A percentile compares a stretch with the other conserved stretches of the same genome.
Conservation (phyloP, 2,888 invertebrate genomes). For the Agonopterix heracliana region DNA sequence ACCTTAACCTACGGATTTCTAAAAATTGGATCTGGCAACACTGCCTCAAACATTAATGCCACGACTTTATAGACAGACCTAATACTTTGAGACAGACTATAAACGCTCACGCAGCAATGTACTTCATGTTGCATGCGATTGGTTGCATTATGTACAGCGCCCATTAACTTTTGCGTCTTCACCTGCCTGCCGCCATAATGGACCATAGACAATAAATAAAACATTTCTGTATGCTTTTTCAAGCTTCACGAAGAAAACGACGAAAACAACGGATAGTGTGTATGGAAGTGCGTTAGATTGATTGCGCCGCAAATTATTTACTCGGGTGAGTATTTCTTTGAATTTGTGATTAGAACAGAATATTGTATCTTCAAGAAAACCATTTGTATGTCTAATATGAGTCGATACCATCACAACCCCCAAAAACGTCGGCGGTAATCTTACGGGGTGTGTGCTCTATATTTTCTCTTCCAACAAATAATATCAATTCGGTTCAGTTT, state of each 20-base stretch:
- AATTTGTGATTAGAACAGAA: background rate
- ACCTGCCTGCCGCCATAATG: too few relatives aligned
- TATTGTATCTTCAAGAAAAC: background rate
- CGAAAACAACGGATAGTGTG: constrained; percentile 77
- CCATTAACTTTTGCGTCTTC: too few relatives aligned
- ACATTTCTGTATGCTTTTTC: constrained; percentile 61
- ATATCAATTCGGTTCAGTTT: background rate
- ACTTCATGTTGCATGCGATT: too few relatives aligned
- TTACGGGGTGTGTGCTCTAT: constrained; percentile 46
- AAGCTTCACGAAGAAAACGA: constrained; percentile 60
- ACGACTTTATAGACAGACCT: too few relatives aligned
- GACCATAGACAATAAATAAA: constrained; percentile 22
- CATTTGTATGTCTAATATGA: background rate
- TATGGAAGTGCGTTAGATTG: constrained; percentile 78
- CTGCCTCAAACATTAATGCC: too few relatives aligned
- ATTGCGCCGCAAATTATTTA: constrained; percentile 78
- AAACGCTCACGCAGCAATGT: too few relatives aligned
- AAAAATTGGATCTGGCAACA: too few relatives aligned
- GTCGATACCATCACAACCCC: background rate
- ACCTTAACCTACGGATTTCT: too few relatives aligned
- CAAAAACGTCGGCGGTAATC: constrained; percentile 31
- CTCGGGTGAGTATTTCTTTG: constrained; percentile 53
- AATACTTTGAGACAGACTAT: too few relatives aligned
- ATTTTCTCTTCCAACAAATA: constrained; percentile 20
- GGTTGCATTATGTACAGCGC: too few relatives aligned